Evolutionary conservation across 2,888 invertebrate species (phyloP), one percentile per base, ranked within the genome.

Genomic region (Agrotis exclamationis): DNA sequence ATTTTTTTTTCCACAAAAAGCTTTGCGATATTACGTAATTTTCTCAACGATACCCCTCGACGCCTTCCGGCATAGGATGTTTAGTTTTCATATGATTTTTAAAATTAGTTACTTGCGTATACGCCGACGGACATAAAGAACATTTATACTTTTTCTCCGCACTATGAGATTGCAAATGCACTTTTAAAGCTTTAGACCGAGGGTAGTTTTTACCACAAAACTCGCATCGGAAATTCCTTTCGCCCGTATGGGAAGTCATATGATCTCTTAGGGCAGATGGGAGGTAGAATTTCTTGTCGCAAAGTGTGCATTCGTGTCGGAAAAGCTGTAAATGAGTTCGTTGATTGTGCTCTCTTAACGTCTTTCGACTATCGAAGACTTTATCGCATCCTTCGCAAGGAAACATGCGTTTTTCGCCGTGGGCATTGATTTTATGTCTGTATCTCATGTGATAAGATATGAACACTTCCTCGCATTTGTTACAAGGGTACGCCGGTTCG

Each of bases 131-230:
- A 67, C 96, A 96, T 0, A 89, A 57, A 4, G n/a, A n/a, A 73
- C 96, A 97, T 28, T 94, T 93, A 64, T 95, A 96, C 4, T 95
- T 94, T 48, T 95, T 92, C 70, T 96, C 96, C 0, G 86, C 81
- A 0, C 93, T 95, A 67, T 96, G 96, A 33, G 94, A 95, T 58
- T 96, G 92, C 74, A 95, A 91, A 85, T 97, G 97, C 6, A 96
- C 95, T 14, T 94, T 88, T 57, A 92, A 79, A 0, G 96, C 88
- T 24, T 90, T 86, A 47, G 94, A 91, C 63, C 96, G 93, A 3
- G 96, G 96, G 80, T 96, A 97, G 6, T 91, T 92, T 84, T 96
- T 97, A 1, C 94, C 95, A 72, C 97, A 97, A 58, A 93, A 91
- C 16, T 93, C 90, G 51, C 97, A 97, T 4, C 94, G 87, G 60